phyloP scores from a whole-genome alignment of 1,140 invertebrate species.

The Bactericera cockerelli region DNA sequence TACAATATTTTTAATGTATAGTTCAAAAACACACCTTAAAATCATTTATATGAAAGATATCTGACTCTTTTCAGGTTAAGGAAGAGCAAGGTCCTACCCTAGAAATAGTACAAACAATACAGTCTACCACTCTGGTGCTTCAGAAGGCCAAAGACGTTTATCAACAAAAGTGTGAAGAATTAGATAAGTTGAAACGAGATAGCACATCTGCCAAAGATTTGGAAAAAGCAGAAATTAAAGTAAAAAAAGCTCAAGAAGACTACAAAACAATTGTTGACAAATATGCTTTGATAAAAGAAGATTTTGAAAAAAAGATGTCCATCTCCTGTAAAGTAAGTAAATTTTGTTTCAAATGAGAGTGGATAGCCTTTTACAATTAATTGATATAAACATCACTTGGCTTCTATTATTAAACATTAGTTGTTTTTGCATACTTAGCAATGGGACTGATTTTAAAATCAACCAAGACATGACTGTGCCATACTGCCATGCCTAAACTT shows the following conservation, averaged over 20 bases:
- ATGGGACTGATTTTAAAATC: too few species aligned
- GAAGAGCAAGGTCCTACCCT: conserved; percentile 82
- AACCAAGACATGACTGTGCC: too few species aligned
- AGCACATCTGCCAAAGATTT: conserved; percentile 78
- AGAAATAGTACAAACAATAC: conserved; percentile 75
- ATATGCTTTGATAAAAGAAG: conserved; percentile 65
- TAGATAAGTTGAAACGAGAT: conserved; percentile 78
- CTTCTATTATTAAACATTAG: too few species aligned
- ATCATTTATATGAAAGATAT: too few species aligned
- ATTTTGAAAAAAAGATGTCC: conserved; percentile 90
- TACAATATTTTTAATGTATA: too few species aligned
- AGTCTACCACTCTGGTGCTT: conserved; percentile 66
- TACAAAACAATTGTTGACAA: conserved; percentile 79
- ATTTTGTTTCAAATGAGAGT: too few species aligned
- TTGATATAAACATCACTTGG: too few species aligned
- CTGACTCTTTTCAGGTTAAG: conserved; percentile 65
- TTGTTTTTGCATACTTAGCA: too few species aligned
- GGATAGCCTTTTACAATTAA: too few species aligned
- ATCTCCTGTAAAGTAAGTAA: conserved; percentile 67
- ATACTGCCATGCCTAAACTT: too few species aligned
- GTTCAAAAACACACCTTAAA: too few species aligned
- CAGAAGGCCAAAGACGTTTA: conserved; percentile 85
- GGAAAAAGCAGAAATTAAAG: conserved; percentile 81
- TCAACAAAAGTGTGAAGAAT: conserved; percentile 60
- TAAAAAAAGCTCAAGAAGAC: conserved; percentile 87